A percentile compares a stretch with the other conserved stretches of the same genome.
phyloP scores from a whole-genome alignment of 2,797 vertebrate species.

The Phoebastria nigripes region DNA sequence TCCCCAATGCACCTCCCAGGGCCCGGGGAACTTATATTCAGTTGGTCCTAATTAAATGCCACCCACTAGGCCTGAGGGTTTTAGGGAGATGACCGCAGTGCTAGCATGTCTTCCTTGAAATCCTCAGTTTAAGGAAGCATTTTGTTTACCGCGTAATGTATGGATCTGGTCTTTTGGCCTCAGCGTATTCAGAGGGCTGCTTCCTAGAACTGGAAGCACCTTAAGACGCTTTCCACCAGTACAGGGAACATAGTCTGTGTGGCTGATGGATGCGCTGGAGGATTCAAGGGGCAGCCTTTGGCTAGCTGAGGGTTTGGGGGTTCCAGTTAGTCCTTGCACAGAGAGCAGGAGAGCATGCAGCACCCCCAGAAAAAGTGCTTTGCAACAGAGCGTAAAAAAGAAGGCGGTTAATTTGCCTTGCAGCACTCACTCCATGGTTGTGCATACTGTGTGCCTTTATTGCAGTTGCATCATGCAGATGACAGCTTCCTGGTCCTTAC shows the following conservation, averaged over 20 bases:
- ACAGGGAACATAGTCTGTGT: background rate
- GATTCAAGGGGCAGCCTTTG: background rate
- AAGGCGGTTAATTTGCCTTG: background rate
- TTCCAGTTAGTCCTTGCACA: background rate
- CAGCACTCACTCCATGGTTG: rapidly evolving
- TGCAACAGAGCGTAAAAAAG: background rate
- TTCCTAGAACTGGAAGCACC: background rate
- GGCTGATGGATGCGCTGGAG: background rate
- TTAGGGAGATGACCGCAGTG: background rate
- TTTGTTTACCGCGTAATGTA: background rate
- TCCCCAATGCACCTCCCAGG: background rate
- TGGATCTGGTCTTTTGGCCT: background rate
- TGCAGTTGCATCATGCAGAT: slow-evolving; percentile 86
- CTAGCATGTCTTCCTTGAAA: background rate
- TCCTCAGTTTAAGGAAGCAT: background rate
- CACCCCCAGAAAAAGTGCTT: background rate
- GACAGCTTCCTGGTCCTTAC: slow-evolving; percentile 94
- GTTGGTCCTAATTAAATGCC: background rate
- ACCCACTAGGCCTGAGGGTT: background rate
- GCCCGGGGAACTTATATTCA: rapidly evolving
- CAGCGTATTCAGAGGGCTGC: background rate
- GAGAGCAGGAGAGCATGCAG: background rate
- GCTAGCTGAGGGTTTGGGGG: background rate
- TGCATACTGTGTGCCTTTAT: background rate
- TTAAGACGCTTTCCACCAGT: background rate